A percentile compares a stretch with the other conserved stretches of the same genome.
These are phyloP conservation scores for Pharmacophagus antenor DNA, from an alignment of 2,888 invertebrate genomes.

Conservation along the genomic window DNA sequence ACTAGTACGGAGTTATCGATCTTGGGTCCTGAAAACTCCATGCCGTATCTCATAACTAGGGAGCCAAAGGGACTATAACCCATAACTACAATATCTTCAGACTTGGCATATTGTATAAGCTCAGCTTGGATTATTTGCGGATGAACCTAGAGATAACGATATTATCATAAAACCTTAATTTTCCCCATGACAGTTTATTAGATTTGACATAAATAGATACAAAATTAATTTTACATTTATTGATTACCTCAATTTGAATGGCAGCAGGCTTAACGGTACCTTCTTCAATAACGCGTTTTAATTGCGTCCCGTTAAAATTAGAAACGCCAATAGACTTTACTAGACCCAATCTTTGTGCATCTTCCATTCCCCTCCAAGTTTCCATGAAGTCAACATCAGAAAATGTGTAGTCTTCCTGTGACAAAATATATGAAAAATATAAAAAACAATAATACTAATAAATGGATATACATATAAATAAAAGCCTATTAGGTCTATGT, in stretches of 20 bases:
- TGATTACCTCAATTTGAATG: slow-evolving; percentile 78
- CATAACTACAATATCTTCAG: slow-evolving; percentile 81
- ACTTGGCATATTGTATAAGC: slow-evolving; percentile 81
- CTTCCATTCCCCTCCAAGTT: slow-evolving; percentile 87
- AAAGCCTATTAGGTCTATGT: too few species aligned
- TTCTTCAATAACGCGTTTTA: slow-evolving; percentile 82
- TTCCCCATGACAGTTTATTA: not conserved
- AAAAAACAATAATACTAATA: too few species aligned
- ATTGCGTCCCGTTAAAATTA: slow-evolving; percentile 88
- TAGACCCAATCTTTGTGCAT: slow-evolving; percentile 81
- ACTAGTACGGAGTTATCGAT: slow-evolving; percentile 73
- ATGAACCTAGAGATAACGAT: slow-evolving; percentile 58
- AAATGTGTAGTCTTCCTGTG: slow-evolving; percentile 53
- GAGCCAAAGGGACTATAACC: slow-evolving; percentile 86
- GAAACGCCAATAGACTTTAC: slow-evolving; percentile 87
- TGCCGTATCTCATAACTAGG: slow-evolving; percentile 66
- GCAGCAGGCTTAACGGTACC: slow-evolving; percentile 80
- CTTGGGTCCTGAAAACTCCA: slow-evolving; percentile 70
- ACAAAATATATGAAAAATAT: not conserved
- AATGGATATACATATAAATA: too few species aligned
- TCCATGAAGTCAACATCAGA: slow-evolving; percentile 83
- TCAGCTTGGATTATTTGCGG: slow-evolving; percentile 84
- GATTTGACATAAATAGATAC: too few species aligned
- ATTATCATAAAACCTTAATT: not conserved
- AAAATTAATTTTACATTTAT: not conserved